Percentiles rank a stretch among this genome's conserved stretches.
phyloP scores from a whole-genome alignment of 2,888 invertebrate genomes.

The Podotricha telesiphe region DNA sequence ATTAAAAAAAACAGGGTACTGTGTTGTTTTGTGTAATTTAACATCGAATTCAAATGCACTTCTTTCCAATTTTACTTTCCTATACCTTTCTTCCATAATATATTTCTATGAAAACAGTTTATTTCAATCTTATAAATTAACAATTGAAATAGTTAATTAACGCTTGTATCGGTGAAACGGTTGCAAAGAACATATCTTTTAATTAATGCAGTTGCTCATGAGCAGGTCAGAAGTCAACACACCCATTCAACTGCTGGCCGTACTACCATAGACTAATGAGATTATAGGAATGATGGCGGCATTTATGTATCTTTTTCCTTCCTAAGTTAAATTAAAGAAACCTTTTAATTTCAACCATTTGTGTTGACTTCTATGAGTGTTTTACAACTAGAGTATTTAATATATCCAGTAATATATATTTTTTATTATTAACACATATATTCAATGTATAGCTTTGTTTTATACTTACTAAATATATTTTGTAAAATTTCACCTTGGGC shows the following conservation, averaged over 20 bases:
- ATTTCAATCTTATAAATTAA: neutral
- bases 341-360: too few relatives aligned
- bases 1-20: too few relatives aligned
- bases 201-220: conserved; percentile 57
- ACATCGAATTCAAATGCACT: too few relatives aligned
- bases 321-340: too few relatives aligned
- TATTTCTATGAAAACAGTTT: neutral
- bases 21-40: too few relatives aligned
- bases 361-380: too few relatives aligned
- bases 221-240: conserved; percentile 62
- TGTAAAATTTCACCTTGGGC: conserved; percentile 21
- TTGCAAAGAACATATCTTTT: conserved; percentile 50
- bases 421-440: too few relatives aligned
- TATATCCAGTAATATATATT: too few relatives aligned
- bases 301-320: too few relatives aligned
- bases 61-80: too few relatives aligned
- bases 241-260: conserved; percentile 28
- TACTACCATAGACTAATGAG: conserved; percentile 30
- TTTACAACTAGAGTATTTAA: too few relatives aligned
- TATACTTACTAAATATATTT: neutral
- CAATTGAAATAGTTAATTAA: conserved; percentile 17
- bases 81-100: too few relatives aligned
- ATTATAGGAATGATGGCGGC: neutral
- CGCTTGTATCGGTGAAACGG: conserved; percentile 40
- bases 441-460: neutral